Percentiles rank a stretch among this genome's conserved stretches.
phyloP scores from a whole-genome alignment of 2,113 vertebrate species.

The Bufo gargarizans region DNA sequence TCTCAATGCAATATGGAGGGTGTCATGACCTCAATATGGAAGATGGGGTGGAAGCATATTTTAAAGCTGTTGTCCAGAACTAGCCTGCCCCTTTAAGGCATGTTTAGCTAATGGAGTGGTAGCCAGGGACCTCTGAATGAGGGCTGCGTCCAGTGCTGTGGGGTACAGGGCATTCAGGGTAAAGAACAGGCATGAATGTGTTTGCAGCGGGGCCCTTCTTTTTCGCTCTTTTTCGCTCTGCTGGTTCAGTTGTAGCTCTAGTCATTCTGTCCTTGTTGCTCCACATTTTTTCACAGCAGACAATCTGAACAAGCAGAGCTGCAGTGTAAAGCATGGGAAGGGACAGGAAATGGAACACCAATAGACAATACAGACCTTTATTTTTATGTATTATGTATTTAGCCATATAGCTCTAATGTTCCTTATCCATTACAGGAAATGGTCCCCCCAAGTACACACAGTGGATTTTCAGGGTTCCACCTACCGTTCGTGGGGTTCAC shows the following conservation, averaged over 20 bases:
- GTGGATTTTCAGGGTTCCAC: constrained; percentile 93
- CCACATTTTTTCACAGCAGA: background rate
- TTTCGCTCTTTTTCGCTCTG: too few species aligned
- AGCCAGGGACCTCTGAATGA: too few species aligned
- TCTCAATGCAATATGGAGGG: background rate
- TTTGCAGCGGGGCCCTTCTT: too few species aligned
- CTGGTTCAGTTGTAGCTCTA: background rate
- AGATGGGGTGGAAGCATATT: background rate
- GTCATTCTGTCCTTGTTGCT: background rate
- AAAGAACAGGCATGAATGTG: too few species aligned
- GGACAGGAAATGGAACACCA: background rate
- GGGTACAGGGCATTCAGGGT: too few species aligned
- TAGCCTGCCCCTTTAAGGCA: background rate
- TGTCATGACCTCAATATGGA: too few species aligned
- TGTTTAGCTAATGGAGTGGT: background rate
- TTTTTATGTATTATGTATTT: too few species aligned
- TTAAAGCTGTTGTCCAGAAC: background rate
- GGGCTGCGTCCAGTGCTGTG: too few species aligned
- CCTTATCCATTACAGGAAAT: constrained; percentile 80
- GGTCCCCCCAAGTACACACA: constrained; percentile 84
- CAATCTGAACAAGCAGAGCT: background rate
- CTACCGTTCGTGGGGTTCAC: constrained; percentile 96
- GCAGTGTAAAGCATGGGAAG: background rate
- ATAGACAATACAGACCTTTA: too few species aligned
- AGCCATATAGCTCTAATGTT: background rate